Base-by-base conservation (phyloP, 1,140 invertebrate genomes). In the Nylanderia fulva region DNA sequence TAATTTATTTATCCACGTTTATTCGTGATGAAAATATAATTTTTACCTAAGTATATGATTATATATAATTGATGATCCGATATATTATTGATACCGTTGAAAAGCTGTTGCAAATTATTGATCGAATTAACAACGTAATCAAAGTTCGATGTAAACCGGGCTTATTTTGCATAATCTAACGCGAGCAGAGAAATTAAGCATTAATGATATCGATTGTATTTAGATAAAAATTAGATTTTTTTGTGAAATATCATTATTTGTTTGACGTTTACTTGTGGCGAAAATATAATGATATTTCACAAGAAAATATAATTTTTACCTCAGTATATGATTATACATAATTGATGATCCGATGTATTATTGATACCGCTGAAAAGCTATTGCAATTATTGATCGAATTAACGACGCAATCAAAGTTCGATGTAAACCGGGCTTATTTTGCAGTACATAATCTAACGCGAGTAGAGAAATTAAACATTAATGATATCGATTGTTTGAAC, bases 21-120 rank as follows among this genome's bases (percentile, higher is more conserved):
- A 48, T 48, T 2, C 13, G 5, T 11, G 9, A n/a, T 7, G n/a
- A 21, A 77, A 48, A 77, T 64, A 45, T 3, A n/a, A 8, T 63
- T 60, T 29, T 6, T 1, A 48, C 27, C 11, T 24, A 9, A 29
- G 64, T 77, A 52, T n/a, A 39, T 39, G 33, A 58, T 69, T 80
- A 33, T 33, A 68, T 5, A 42, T 71, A 42, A 80, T 56, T 42
- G 2, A 69, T 18, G n/a, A 13, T 56, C 15, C 29, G 3, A 45
- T 21, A 48, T 21, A n/a, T 15, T 27, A 9, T 15, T 52, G 15
- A 11, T 33, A n/a, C n/a, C n/a, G n/a, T 6, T 24, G 48, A 45
- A 45, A 82, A 72, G 66, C 66, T 82, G 42, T 21, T 9, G 27
- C 13, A 11, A n/a, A 82, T 71, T 82, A 82, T 72, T 52, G 61